Evolutionary conservation across 1,140 invertebrate species (phyloP), one percentile per base, ranked within the genome.

Genomic region (Drosophila rhopaloa): DNA sequence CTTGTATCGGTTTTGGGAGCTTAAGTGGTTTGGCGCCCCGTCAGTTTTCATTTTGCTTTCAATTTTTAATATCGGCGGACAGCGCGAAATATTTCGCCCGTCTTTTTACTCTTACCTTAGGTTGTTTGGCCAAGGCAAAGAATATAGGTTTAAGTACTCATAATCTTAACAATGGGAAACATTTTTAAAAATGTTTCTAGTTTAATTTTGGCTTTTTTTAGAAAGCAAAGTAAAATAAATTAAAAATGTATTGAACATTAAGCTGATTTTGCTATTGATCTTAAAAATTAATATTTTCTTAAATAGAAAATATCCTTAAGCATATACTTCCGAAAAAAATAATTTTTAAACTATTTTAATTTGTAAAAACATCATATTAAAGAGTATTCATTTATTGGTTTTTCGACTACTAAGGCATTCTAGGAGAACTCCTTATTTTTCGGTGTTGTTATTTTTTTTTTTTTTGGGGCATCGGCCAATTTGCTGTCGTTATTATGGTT

Each of bases 21-120:
- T 75, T 89, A 89, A 89, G 84, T 84, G 84, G 76, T 82, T 74
- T 79, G 80, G 85, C 77, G 70, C 70, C 60, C 76, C 65, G 84
- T 78, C 80, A 89, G 84, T 78, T 81, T 71, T 71, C 68, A 76
- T 80, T 81, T 84, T 41, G 68, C 43, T 70, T 72, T 71, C 68
- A 74, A 73, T 72, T 80, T 81, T 89, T 83, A 81, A 79, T 81
- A 85, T 76, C 27, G 62, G 48, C 70, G 48, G 65, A 62, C 65
- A 65, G 55, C 43, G 38, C 58, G 68, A 65, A 78, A 65, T 14
- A 60, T 66, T 51, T 47, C 46, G 37, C 14, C 27, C 14, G 29
- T 14, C 2, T 32, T 13, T 41, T 5, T 41, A 37, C 14, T 46
- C 48, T 44, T 14, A 29, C 7, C 14, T 9, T 11, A 9, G 40